Base-by-base conservation (phyloP, 1,140 invertebrate genomes). In the Zaprionus ghesquierei region DNA sequence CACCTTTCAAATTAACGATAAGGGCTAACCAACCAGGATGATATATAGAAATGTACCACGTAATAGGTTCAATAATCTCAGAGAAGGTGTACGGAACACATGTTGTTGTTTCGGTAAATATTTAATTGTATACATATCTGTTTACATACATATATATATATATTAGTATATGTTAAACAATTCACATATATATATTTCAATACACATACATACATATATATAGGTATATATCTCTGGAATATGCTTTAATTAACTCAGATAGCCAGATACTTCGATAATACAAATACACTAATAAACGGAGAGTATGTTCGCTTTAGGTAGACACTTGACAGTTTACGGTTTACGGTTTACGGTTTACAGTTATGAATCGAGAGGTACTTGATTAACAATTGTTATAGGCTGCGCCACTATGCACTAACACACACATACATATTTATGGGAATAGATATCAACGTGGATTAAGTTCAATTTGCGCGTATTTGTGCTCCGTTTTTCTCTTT, bases 101-200 rank as follows among this genome's bases (percentile, higher is more conserved):
- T 33, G 13, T 33, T 33, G 29, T 31, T 27, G 35, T 72, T 66
- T 74, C 35, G 49, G 74, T 82, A 82, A 59, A 70, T 78, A 38
- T 78, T 78, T 81, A 54, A 46, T 78, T 82, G 79, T 77, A 81
- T 58, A 75, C 35, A 41, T 15, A 73, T 35, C 31, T 62, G 53
- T 59, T 22, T n/a, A 23, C 1, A 29, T 8, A 8, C 27, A 59
- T 53, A 69, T 60, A 63, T 54, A 71, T 60, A 53, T 54, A 50
- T n/a, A n/a, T n/a, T n/a, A n/a, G n/a, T 63, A 58, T 59, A 68
- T 63, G 59, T 72, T 35, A 72, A 72, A 72, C 69, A 65, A 69
- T 72, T 60, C 33, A 64, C 49, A 27, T 53, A 69, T 62, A 44
- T 6, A 38, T 72, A 33, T 46, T 61, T 46, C 41, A 18, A 58